Evolutionary conservation across 2,888 invertebrate species (phyloP).

Genomic region (Eristalis arbustorum): DNA sequence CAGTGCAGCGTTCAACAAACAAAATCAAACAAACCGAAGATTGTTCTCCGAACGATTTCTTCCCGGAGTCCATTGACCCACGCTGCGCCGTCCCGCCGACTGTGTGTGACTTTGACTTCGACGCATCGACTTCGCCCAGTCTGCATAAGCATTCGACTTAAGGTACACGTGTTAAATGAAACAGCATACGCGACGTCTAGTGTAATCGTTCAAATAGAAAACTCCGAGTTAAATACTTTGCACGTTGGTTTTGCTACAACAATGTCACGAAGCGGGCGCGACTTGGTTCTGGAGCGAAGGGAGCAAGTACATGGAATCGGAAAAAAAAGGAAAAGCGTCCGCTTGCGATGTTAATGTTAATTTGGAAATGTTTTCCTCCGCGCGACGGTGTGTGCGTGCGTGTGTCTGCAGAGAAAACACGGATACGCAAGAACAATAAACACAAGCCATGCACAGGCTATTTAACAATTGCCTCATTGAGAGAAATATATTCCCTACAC

Average conservation of each 20-base stretch:
- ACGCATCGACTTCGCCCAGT: conserved; percentile 1
- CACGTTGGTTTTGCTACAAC: conserved; percentile 22
- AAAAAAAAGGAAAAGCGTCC: conserved; percentile 12
- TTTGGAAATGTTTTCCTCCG: conserved; percentile 26
- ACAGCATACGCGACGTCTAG: conserved; percentile 3
- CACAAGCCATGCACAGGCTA: conserved; percentile 26
- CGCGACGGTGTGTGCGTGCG: neutral
- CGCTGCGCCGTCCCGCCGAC: neutral
- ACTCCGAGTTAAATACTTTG: conserved; percentile 48
- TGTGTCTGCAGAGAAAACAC: conserved; percentile 18
- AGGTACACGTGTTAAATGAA: conserved; percentile 30
- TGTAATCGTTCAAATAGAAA: conserved; percentile 29
- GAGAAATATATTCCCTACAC: conserved; percentile 24
- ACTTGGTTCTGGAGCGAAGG: neutral
- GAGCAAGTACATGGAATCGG: neutral
- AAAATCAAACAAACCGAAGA: neutral
- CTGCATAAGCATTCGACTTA: conserved; percentile 26
- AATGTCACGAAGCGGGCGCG: conserved; percentile 35
- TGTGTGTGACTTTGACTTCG: neutral
- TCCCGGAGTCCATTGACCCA: conserved; percentile 19
- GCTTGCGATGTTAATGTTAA: conserved; percentile 44
- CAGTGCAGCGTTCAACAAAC: neutral
- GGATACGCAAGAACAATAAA: conserved; percentile 50
- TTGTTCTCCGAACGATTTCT: neutral
- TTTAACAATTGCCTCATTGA: conserved; percentile 28